Base-by-base conservation (phyloP, 1,140 invertebrate species). In the Drosophila kohkoa region DNA sequence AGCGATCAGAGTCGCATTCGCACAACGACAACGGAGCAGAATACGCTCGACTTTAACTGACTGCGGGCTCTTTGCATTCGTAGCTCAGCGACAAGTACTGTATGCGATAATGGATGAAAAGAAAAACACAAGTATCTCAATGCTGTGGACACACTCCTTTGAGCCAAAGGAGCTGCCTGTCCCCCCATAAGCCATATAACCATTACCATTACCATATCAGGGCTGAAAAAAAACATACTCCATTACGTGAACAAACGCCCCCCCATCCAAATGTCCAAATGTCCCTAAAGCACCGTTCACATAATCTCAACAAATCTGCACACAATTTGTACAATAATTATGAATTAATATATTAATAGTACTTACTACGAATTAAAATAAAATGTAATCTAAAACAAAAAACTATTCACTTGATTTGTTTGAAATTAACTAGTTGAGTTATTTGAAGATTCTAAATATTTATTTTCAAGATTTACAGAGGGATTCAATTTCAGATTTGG, bases 1-100 rank as follows among this genome's bases (percentile, higher is more conserved):
- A 92, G 91, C 57, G 91, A 91, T 43, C 91, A 92, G 58, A 92
- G 90, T 62, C 89, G 87, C 15, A 85, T 92, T 54, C 91, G 91
- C 45, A 90, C 81, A 55, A 90, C 88, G 5, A 91, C 91, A 64
- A 82, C 87, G 16, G 91, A 92, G 68, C 83, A 90, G 25, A 77
- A 92, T 30, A 89, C 90, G 13, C 67, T 91, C 11, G 90, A 92
- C 48, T 78, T 81, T 5, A 81, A 89, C 54, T 89, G 59, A 72
- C 52, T 32, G 51, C 13, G 51, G 49, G 51, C 7, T 4, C 11
- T 48, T 32, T 43, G 41, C 49, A 74, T 66, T 81, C 82, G 75
- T 81, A 79, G 62, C 38, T 15, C n/a, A 11, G 15, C 30, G 6
- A 32, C 6, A 13, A 54, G 28, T 11, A n/a, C 25, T 35, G 51